These are phyloP conservation scores for Pherbina coryleti DNA, from an alignment of 2,888 invertebrate genomes.

Conservation along the genomic window DNA sequence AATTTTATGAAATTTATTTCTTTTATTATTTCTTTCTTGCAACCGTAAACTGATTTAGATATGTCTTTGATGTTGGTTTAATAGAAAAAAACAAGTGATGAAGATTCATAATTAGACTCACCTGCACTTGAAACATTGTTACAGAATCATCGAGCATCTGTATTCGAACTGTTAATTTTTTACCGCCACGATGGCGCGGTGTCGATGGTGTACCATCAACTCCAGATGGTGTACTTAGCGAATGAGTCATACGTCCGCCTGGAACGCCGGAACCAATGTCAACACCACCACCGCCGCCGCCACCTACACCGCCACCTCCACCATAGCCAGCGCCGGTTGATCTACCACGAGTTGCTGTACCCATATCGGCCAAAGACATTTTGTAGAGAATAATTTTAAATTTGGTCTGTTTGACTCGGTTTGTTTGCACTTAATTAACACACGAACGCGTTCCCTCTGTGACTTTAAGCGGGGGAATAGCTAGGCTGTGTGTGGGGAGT, in stretches of 20 bases:
- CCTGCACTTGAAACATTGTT: constrained; percentile 94
- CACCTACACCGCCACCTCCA: constrained; percentile 44
- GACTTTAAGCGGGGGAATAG: neutral
- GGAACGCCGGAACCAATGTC: constrained; percentile 55
- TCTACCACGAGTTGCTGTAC: constrained; percentile 58
- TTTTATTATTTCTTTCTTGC: neutral
- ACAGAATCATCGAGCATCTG: constrained; percentile 91
- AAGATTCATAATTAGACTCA: constrained; percentile 67
- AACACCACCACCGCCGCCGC: constrained; percentile 52
- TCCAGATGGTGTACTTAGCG: constrained; percentile 86
- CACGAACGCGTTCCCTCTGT: neutral
- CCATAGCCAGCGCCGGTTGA: constrained; percentile 52
- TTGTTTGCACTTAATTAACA: constrained; percentile 33
- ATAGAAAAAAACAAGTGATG: neutral
- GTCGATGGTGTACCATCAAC: constrained; percentile 80
- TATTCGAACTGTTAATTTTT: constrained; percentile 88
- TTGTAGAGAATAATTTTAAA: constrained; percentile 62
- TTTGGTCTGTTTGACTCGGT: constrained; percentile 24
- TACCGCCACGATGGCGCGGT: constrained; percentile 87
- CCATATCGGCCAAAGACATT: constrained; percentile 69
- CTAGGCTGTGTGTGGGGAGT: neutral
- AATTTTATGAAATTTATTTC: too few relatives aligned
- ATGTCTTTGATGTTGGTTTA: neutral
- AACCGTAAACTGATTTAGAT: neutral
- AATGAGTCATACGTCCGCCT: constrained; percentile 82